These are phyloP conservation scores for Thomomys bottae DNA, from an alignment of 2,113 vertebrate genomes.

Conservation along the genomic window DNA sequence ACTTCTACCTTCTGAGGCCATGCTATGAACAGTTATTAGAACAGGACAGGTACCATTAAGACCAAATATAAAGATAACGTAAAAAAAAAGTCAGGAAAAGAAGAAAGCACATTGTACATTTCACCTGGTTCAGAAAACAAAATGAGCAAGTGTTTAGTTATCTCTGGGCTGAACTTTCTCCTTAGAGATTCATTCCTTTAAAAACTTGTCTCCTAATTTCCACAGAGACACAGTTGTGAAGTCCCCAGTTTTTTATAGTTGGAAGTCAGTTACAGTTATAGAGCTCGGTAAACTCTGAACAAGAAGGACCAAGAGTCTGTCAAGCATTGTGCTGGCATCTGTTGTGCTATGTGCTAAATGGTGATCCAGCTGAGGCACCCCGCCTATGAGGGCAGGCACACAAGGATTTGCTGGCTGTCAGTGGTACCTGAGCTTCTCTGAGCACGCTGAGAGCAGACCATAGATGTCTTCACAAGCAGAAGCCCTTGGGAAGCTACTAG, in stretches of 20 bases:
- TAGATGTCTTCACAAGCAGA: too few relatives aligned
- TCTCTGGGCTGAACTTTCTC: background rate
- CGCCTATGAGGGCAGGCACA: too few relatives aligned
- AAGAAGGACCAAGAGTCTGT: background rate
- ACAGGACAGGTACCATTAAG: background rate
- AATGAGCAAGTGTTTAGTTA: background rate
- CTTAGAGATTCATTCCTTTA: background rate
- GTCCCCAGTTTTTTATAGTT: background rate
- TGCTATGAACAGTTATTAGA: background rate
- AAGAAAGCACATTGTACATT: background rate
- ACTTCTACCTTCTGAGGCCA: too few relatives aligned
- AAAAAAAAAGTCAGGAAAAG: background rate
- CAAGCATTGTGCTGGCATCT: too few relatives aligned
- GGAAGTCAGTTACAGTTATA: too few relatives aligned
- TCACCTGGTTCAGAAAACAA: background rate
- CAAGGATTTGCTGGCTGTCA: background rate
- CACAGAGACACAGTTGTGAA: rapidly evolving
- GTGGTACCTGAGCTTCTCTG: background rate
- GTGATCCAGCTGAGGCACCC: too few relatives aligned
- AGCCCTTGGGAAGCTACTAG: background rate
- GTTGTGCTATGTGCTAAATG: too few relatives aligned
- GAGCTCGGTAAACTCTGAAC: background rate
- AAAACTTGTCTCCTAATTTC: too few relatives aligned
- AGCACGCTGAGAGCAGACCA: too few relatives aligned
- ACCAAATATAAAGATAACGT: background rate